Evolutionary conservation across 2,888 invertebrate species (phyloP).

Genomic region (Elmis aenea): DNA sequence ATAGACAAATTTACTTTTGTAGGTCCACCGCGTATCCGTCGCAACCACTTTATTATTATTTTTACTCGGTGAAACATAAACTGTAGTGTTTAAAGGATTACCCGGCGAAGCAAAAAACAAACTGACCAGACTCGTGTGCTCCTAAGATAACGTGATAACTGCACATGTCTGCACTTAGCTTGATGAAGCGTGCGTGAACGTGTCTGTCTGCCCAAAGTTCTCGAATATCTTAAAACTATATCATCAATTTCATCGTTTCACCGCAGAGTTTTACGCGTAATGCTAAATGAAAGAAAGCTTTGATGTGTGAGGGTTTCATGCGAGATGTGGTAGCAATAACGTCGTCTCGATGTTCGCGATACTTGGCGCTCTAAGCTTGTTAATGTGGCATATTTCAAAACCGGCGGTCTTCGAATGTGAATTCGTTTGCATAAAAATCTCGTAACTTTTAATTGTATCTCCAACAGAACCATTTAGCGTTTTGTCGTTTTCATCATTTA

Average conservation of each 20-base stretch:
- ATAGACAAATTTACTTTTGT: too few relatives aligned
- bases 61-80: too few relatives aligned
- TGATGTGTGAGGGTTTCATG: conserved; percentile 10
- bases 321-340: conserved; percentile 14
- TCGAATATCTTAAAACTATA: conserved; percentile 3
- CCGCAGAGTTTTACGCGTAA: too few relatives aligned
- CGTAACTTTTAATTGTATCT: conserved; percentile 37
- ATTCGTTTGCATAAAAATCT: conserved; percentile 34
- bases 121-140: too few relatives aligned
- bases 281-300: conserved; percentile 10
- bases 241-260: too few relatives aligned
- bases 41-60: too few relatives aligned
- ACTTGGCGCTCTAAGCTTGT: conserved; percentile 22
- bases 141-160: conserved; percentile 3
- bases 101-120: too few relatives aligned
- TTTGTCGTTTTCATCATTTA: conserved; percentile 11
- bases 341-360: conserved; percentile 20
- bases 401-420: conserved; percentile 24
- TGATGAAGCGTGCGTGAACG: conserved; percentile 12
- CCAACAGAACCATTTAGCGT: conserved; percentile 24
- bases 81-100: too few relatives aligned
- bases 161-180: conserved; percentile 9
- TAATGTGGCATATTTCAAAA: conserved; percentile 29
- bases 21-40: too few relatives aligned
- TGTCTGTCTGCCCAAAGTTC: conserved; percentile 2